Conservation (phyloP, 1,140 invertebrate species). For the Macrosteles quadrilineatus region DNA sequence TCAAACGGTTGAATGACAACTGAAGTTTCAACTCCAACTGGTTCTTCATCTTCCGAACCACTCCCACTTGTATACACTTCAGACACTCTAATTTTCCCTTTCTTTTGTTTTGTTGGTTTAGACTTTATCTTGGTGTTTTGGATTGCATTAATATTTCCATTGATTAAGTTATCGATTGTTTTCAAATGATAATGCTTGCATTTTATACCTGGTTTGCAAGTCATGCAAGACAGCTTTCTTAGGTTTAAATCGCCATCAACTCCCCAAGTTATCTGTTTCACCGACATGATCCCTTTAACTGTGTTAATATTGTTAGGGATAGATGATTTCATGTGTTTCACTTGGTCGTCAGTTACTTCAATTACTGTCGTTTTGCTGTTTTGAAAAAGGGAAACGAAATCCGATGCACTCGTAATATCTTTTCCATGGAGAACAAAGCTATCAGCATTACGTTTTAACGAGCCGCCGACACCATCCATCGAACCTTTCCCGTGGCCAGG, state of each 20-base stretch:
- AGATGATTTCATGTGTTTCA: neutral
- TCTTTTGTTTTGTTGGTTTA: neutral
- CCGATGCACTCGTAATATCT: conserved; percentile 34
- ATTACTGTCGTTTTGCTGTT: neutral
- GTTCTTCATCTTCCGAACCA: neutral
- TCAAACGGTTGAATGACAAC: too few species aligned
- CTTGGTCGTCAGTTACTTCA: neutral
- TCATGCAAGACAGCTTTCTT: too few species aligned
- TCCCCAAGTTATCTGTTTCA: neutral
- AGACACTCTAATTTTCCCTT: neutral
- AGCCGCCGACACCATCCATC: conserved; percentile 49
- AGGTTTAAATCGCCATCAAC: too few species aligned
- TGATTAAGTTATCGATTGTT: conserved; percentile 2
- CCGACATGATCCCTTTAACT: conserved; percentile 1
- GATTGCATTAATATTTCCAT: neutral
- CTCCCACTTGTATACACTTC: neutral
- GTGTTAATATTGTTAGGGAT: neutral
- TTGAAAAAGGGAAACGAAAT: neutral
- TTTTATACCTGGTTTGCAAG: too few species aligned
- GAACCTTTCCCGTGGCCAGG: conserved; percentile 51
- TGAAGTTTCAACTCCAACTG: too few species aligned
- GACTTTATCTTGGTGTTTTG: neutral
- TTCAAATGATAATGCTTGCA: conserved; percentile 2
- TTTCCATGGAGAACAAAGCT: conserved; percentile 41
- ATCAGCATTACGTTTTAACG: conserved; percentile 48